Evolutionary conservation across 2,113 vertebrate species (phyloP), one percentile per base, ranked within the genome.

Genomic region (Antennarius striatus): DNA sequence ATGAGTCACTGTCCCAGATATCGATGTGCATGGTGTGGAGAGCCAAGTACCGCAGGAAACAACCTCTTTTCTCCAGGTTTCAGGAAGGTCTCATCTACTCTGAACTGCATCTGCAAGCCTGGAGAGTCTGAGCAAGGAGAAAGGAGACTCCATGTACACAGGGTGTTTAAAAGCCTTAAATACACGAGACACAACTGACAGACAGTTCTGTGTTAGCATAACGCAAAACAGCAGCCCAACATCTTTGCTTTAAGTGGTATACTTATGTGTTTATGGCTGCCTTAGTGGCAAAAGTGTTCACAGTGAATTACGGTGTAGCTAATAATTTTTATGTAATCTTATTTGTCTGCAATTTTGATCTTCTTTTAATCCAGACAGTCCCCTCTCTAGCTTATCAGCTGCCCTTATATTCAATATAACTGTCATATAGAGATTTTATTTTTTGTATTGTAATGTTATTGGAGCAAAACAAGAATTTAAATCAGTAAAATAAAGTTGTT

Each of bases 1-100:
- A 55, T 0, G 97, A 97, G 62, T 96, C 91, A 6, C 95, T 96
- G 1, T 99, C 96, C 98, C 98, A 99, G 59, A 96, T 43, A 0
- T 99, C 97, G 0, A 99, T 85, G 81, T 97, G 96, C 71, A 99
- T 89, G 16, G 91, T 92, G 58, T 98, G 95, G 16, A 90, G 75
- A 0, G 95, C 94, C 81, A 99, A 88, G 89, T 99, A 98, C 51
- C 73, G 91, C 59, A 94, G 7, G 36, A 99, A 98, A 91, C 95
- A 95, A 54, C 59, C 59, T 84, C 62, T 82, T 93, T 81, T 98
- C 97, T 1, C 95, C 94, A 0, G 93, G 88, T 10, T 86, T 93
- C 65, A 98, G 89, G 79, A 93, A 93, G 2, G 65, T 32, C 0
- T 94, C 88, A 39, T 95, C 95, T 45, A 96, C 95, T 83, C 90